Evolutionary conservation across 2,113 vertebrate species (phyloP).

Genomic region (Cinclus cinclus): DNA sequence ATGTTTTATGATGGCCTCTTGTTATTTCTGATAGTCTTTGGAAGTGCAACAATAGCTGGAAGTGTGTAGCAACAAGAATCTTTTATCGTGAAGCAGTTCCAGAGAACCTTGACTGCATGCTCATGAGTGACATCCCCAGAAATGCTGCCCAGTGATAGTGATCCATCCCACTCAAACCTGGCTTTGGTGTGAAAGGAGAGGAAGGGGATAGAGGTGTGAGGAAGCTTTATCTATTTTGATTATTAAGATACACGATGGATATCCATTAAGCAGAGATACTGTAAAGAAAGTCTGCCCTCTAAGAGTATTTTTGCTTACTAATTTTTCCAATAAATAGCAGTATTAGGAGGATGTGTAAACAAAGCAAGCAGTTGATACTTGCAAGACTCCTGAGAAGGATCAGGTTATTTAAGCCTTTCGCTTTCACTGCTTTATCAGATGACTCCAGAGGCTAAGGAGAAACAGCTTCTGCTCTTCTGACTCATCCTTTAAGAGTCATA

Average conservation of each 20-base stretch:
- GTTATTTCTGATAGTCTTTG: neutral
- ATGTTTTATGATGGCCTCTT: neutral
- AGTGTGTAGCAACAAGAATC: slow-evolving; percentile 13
- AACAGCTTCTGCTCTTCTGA: neutral
- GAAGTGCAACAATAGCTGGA: neutral
- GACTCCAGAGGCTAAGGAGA: neutral
- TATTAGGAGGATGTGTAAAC: neutral
- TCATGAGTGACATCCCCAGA: neutral
- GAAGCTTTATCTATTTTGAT: neutral
- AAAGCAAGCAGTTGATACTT: neutral
- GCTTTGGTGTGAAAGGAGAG: neutral
- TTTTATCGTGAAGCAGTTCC: neutral
- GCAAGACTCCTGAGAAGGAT: neutral
- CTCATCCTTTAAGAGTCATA: neutral
- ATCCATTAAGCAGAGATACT: neutral
- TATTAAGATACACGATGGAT: neutral
- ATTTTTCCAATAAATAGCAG: neutral
- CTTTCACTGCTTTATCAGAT: neutral
- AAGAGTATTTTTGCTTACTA: neutral
- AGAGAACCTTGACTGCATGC: neutral
- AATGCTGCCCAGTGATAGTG: neutral
- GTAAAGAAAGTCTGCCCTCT: neutral
- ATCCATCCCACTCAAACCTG: neutral
- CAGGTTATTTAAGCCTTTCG: neutral
- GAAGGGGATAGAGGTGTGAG: neutral